These are phyloP conservation scores for Drosophila merina DNA, from an alignment of 2,888 invertebrate species.

Conservation along the genomic window DNA sequence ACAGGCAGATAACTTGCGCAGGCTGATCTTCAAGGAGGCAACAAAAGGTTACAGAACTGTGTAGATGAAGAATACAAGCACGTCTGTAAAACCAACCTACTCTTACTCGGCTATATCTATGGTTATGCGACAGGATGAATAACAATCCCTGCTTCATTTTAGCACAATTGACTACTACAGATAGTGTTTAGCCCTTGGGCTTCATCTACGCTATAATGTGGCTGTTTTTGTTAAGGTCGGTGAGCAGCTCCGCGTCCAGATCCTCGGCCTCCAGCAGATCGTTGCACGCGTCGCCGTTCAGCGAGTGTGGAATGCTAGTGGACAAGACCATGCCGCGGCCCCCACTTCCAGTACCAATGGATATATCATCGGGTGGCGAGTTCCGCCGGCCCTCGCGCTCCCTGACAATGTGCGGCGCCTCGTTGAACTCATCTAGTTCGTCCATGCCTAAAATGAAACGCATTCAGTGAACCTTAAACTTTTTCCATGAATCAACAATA, in stretches of 20 bases:
- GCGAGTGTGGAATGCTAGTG: constrained; percentile 71
- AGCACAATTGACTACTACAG: constrained; percentile 73
- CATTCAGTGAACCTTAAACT: not conserved
- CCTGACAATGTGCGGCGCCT: constrained; percentile 92
- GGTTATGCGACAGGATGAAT: constrained; percentile 40
- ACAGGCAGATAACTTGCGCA: constrained; percentile 37
- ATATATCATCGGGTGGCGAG: constrained; percentile 77
- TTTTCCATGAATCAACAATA: not conserved
- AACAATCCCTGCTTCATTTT: constrained; percentile 63
- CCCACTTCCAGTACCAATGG: constrained; percentile 62
- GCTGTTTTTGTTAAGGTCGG: constrained; percentile 84
- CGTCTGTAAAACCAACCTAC: constrained; percentile 9
- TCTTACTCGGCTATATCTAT: constrained; percentile 1
- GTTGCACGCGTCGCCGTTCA: constrained; percentile 81
- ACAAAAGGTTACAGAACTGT: not conserved
- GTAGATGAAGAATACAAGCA: not conserved
- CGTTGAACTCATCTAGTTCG: constrained; percentile 95
- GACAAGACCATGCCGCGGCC: constrained; percentile 71
- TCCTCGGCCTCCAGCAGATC: constrained; percentile 83
- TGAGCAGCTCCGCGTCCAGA: constrained; percentile 82
- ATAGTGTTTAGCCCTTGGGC: constrained; percentile 73
- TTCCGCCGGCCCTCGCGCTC: constrained; percentile 82
- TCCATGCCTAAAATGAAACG: constrained; percentile 86
- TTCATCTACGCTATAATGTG: constrained; percentile 82
- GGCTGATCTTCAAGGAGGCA: not conserved